Evolutionary conservation across 2,888 invertebrate species (phyloP).

Genomic region (Ditylenchus weischeri): DNA sequence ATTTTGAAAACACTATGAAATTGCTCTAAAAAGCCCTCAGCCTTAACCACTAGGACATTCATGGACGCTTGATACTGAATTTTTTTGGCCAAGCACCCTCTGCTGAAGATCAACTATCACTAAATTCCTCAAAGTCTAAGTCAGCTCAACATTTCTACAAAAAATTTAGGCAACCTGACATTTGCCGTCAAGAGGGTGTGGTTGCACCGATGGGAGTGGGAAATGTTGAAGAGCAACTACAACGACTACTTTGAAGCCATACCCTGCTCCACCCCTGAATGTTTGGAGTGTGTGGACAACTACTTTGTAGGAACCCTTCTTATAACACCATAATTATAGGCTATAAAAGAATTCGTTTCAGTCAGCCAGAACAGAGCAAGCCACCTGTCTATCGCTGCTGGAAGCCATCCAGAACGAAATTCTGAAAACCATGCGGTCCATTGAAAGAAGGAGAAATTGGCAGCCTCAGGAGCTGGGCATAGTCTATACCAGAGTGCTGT

Average conservation of each 20-base stretch:
- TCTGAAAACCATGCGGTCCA: slow-evolving; percentile 1
- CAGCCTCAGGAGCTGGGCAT: slow-evolving; percentile 15
- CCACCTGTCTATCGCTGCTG: slow-evolving; percentile 17
- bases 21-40: no score
- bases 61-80: no score
- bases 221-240: slow-evolving; percentile 33
- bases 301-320: slow-evolving; percentile 20
- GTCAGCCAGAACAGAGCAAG: slow-evolving; percentile 10
- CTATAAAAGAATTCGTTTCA: slow-evolving; percentile 13
- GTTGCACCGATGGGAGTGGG: slow-evolving; percentile 45
- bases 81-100: no score
- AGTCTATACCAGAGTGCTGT: slow-evolving; percentile 12
- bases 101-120: no score
- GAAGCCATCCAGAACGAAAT: slow-evolving; percentile 26
- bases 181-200: slow-evolving; percentile 29
- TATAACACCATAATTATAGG: background rate
- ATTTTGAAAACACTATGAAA: no score
- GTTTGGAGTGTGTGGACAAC: slow-evolving; percentile 28
- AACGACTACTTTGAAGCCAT: slow-evolving; percentile 21
- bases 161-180: slow-evolving; percentile 21
- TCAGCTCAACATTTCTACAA: background rate
- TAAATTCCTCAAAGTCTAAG: no score
- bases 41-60: no score
- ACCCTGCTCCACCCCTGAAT: slow-evolving; percentile 21
- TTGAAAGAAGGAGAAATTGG: slow-evolving; percentile 27